Conservation (phyloP, 2,888 invertebrate genomes). For the Lycaena phlaeas region DNA sequence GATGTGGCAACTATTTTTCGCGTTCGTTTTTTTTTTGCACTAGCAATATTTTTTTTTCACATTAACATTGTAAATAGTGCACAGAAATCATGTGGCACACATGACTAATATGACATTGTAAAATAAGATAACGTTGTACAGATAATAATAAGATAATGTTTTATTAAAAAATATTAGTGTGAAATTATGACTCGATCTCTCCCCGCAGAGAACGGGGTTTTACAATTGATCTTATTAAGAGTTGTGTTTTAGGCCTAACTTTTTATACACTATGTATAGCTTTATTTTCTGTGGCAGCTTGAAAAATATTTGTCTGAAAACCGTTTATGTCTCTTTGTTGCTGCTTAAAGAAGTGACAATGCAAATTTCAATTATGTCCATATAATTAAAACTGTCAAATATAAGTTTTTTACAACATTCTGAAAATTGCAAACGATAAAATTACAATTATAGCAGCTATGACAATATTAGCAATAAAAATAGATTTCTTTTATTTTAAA, state of each 20-base stretch:
- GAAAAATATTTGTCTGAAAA: neutral
- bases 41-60: neutral
- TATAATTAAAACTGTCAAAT: too few species aligned
- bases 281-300: constrained; percentile 1
- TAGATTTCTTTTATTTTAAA: too few species aligned
- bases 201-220: neutral
- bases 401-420: too few species aligned
- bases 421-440: too few species aligned
- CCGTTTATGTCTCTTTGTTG: neutral
- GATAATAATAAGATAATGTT: neutral
- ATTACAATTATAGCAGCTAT: too few species aligned
- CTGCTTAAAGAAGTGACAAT: neutral
- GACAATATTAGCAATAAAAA: too few species aligned
- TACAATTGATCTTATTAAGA: constrained; percentile 5
- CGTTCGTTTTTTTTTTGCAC: constrained; percentile 1
- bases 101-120: constrained; percentile 6
- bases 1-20: constrained; percentile 6
- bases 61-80: constrained; percentile 3
- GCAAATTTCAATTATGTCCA: too few species aligned
- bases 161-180: constrained; percentile 4
- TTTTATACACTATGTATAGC: neutral
- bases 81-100: neutral
- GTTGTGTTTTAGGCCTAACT: constrained; percentile 5
- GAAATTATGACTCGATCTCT: constrained; percentile 4
- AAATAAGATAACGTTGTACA: constrained; percentile 1